Percentiles rank a stretch among this genome's conserved stretches.
Evolutionary conservation across 2,113 vertebrate species (phyloP).

Genomic region (Psilopsiagon aymara): DNA sequence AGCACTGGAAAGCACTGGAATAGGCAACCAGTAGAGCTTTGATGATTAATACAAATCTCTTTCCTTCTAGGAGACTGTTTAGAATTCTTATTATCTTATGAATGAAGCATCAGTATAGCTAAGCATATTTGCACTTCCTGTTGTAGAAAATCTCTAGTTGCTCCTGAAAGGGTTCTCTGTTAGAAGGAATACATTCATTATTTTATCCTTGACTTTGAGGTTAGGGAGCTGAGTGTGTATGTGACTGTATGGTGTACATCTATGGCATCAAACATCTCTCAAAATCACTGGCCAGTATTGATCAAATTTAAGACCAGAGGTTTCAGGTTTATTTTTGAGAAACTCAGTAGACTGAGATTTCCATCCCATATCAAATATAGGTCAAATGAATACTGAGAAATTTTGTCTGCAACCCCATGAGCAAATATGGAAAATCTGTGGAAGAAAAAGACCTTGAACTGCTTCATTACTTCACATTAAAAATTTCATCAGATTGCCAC

Average conservation of each 20-base stretch:
- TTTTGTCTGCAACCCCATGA: background rate
- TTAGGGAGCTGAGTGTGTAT: background rate
- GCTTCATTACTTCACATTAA: background rate
- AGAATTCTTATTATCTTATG: slow-evolving; percentile 21
- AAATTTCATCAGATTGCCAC: background rate
- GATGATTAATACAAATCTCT: background rate
- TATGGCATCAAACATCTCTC: background rate
- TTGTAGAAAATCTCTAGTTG: background rate
- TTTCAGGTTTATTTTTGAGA: background rate
- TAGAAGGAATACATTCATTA: background rate
- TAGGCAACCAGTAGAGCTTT: background rate
- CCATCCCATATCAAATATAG: background rate
- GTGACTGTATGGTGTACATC: background rate
- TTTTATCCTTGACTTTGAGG: background rate
- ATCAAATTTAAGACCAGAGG: background rate
- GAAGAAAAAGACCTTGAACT: background rate
- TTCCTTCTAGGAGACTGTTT: background rate
- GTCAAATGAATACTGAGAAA: background rate
- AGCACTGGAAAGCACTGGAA: background rate
- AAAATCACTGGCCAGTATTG: background rate
- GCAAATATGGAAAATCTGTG: background rate
- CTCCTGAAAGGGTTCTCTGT: background rate
- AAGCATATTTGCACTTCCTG: background rate
- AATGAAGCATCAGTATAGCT: slow-evolving; percentile 2
- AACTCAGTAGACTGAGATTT: background rate